A percentile compares a stretch with the other conserved stretches of the same genome.
phyloP scores from a whole-genome alignment of 2,113 vertebrate genomes.

The Gobiocypris rarus region DNA sequence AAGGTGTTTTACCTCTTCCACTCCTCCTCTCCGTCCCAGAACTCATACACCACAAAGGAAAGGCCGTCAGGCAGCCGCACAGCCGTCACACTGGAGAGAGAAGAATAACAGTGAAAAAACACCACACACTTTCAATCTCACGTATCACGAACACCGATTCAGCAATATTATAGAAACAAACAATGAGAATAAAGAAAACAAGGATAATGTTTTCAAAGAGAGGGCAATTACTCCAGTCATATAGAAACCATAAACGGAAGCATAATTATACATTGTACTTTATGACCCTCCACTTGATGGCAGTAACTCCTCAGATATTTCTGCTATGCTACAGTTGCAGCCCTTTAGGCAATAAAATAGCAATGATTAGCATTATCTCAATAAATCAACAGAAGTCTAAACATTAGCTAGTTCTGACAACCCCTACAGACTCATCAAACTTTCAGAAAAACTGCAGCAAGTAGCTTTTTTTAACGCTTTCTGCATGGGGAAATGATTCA shows the following conservation, averaged over 20 bases:
- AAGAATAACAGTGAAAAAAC: constrained; percentile 15
- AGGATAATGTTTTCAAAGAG: neutral
- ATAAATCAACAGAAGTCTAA: constrained; percentile 30
- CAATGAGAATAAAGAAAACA: neutral
- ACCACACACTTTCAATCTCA: neutral
- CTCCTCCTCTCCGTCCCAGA: constrained; percentile 93
- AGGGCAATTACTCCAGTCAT: neutral
- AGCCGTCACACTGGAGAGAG: constrained; percentile 78
- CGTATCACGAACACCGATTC: neutral
- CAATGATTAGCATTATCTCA: constrained; percentile 36
- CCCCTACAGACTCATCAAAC: constrained; percentile 13
- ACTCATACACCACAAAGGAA: constrained; percentile 92
- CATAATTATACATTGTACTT: constrained; percentile 2
- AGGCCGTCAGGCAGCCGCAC: constrained; percentile 85
- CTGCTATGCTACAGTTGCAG: neutral
- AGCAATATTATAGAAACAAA: neutral
- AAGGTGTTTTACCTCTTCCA: constrained; percentile 85
- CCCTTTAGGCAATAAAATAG: constrained; percentile 9
- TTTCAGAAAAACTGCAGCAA: constrained; percentile 28
- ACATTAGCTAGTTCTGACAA: constrained; percentile 32
- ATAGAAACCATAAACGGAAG: neutral
- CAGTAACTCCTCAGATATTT: constrained; percentile 43
- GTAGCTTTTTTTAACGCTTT: constrained; percentile 25
- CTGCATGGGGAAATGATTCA: neutral
- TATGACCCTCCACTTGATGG: constrained; percentile 53